Evolutionary conservation across 2,797 vertebrate species (phyloP).

Genomic region (Todus mexicanus): DNA sequence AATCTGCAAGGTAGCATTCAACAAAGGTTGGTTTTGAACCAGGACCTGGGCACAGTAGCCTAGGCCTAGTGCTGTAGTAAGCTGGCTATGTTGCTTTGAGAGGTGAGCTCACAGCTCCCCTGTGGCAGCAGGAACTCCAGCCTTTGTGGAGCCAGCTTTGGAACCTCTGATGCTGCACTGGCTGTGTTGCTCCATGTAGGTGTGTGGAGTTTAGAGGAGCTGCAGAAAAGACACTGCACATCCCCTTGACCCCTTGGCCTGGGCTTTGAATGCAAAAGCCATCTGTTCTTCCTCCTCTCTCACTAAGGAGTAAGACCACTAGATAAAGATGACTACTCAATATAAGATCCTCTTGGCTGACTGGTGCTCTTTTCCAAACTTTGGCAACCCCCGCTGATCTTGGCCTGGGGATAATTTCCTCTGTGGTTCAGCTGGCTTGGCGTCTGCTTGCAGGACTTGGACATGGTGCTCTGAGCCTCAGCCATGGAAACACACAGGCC

Average conservation of each 20-base stretch:
- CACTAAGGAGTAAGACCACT: not conserved
- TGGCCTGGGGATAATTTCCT: conserved; percentile 10
- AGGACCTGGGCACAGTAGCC: not conserved
- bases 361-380: not conserved
- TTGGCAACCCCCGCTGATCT: not conserved
- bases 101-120: not conserved
- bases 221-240: not conserved
- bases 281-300: not conserved
- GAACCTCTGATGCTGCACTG: rapidly evolving
- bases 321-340: not conserved
- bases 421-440: conserved; percentile 14
- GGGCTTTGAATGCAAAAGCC: not conserved
- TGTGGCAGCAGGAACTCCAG: not conserved
- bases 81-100: not conserved
- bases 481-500: not conserved
- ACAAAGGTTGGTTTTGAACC: not conserved
- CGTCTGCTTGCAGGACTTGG: conserved; percentile 5
- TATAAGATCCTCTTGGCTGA: not conserved
- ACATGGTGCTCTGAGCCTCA: not conserved
- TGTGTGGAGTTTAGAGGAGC: not conserved
- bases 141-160: not conserved
- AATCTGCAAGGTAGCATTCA: not conserved
- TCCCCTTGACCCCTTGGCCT: not conserved
- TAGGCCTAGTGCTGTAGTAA: not conserved
- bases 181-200: not conserved